These are phyloP conservation scores for Tragelaphus imberbis DNA, from an alignment of 2,113 vertebrate species.

Conservation along the genomic window DNA sequence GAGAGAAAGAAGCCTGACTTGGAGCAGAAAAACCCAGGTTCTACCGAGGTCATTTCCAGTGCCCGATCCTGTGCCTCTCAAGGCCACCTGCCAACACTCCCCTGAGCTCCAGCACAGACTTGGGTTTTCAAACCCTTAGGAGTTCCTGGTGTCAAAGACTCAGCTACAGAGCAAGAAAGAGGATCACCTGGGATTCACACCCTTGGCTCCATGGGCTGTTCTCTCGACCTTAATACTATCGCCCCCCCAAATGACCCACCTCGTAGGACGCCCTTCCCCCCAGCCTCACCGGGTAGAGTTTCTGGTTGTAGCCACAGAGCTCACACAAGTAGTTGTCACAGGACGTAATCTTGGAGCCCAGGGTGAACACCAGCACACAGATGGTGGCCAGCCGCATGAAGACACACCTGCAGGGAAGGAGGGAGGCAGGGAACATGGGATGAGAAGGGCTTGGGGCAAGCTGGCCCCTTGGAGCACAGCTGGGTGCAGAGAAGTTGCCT, in stretches of 20 bases:
- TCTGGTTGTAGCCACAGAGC: slow-evolving; percentile 91
- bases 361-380: slow-evolving; percentile 89
- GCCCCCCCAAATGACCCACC: background rate
- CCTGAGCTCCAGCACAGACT: background rate
- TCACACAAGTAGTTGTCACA: slow-evolving; percentile 78
- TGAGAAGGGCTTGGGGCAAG: background rate
- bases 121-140: background rate
- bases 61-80: background rate
- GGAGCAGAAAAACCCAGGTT: background rate
- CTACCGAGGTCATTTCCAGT: background rate
- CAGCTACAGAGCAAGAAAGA: background rate
- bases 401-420: slow-evolving; percentile 84
- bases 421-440: background rate
- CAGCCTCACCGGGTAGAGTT: slow-evolving; percentile 88
- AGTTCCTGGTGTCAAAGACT: background rate
- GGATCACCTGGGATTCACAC: background rate
- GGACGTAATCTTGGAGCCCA: slow-evolving; percentile 89
- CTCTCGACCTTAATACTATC: background rate
- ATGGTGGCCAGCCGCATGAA: slow-evolving; percentile 95
- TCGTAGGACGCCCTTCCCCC: fast-evolving
- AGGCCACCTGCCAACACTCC: background rate
- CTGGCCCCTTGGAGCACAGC: background rate
- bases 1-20: background rate
- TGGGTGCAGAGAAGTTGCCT: background rate
- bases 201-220: background rate